phyloP scores from a whole-genome alignment of 2,113 vertebrate species.

The Syngnathus scovelli region DNA sequence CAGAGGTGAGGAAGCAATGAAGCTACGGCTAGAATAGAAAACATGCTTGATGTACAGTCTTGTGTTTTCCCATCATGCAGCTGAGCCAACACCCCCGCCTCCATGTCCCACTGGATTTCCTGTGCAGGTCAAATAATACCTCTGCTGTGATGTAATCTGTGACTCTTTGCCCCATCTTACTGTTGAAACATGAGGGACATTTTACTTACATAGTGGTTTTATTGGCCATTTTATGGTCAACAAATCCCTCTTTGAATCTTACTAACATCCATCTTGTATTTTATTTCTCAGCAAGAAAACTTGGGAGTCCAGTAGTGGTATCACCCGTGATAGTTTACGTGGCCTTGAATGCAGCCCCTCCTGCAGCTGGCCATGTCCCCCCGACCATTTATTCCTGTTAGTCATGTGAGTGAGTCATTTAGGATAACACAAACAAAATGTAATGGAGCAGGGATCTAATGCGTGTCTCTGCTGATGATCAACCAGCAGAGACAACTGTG shows the following conservation, averaged over 20 bases:
- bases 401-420: slow-evolving; percentile 40
- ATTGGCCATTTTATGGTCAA: background rate
- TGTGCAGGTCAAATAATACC: background rate
- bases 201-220: background rate
- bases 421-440: slow-evolving; percentile 39
- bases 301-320: slow-evolving; percentile 5
- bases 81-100: slow-evolving; percentile 33
- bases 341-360: slow-evolving; percentile 27
- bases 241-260: background rate
- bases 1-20: slow-evolving; percentile 19
- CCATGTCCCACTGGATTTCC: slow-evolving; percentile 26
- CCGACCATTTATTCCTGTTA: slow-evolving; percentile 2
- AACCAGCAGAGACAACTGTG: slow-evolving; percentile 13
- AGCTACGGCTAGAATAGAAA: slow-evolving; percentile 14
- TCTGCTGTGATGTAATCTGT: slow-evolving; percentile 16
- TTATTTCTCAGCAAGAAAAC: slow-evolving; percentile 9
- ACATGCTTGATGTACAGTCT: background rate
- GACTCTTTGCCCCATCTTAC: slow-evolving; percentile 3
- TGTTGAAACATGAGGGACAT: slow-evolving; percentile 9
- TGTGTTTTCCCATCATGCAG: slow-evolving; percentile 24
- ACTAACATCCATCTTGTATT: background rate
- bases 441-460: slow-evolving; percentile 16
- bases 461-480: slow-evolving; percentile 22
- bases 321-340: slow-evolving; percentile 8
- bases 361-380: slow-evolving; percentile 18